phyloP scores from a whole-genome alignment of 2,797 vertebrate species.

The Lophius americanus region DNA sequence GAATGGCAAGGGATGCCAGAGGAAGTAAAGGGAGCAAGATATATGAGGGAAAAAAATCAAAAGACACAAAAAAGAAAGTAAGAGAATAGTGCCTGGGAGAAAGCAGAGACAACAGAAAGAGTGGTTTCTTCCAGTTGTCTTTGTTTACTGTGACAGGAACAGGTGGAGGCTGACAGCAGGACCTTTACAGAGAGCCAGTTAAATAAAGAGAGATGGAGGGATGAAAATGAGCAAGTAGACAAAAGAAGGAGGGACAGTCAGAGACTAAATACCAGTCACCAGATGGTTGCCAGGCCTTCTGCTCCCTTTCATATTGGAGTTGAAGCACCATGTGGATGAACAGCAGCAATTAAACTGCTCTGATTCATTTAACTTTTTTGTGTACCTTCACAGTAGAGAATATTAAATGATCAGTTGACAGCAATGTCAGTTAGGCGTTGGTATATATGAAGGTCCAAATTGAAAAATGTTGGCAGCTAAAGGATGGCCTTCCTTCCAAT shows the following conservation, averaged over 20 bases:
- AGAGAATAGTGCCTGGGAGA: slow-evolving; percentile 40
- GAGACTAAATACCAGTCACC: slow-evolving; percentile 75
- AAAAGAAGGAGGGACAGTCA: slow-evolving; percentile 63
- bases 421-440: no score
- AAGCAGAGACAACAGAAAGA: slow-evolving; percentile 44
- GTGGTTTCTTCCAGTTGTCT: slow-evolving; percentile 70
- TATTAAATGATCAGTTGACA: no score
- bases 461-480: no score
- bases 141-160: slow-evolving; percentile 80
- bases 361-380: slow-evolving; percentile 25
- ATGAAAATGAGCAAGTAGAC: slow-evolving; percentile 70
- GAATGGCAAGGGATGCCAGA: slow-evolving; percentile 11
- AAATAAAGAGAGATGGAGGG: slow-evolving; percentile 72
- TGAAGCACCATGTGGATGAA: slow-evolving; percentile 58
- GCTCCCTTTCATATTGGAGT: slow-evolving; percentile 47
- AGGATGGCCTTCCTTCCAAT: no score
- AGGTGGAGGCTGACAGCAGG: slow-evolving; percentile 79
- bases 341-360: slow-evolving; percentile 42
- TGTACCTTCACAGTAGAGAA: not conserved
- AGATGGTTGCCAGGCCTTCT: slow-evolving; percentile 70
- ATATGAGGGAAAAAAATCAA: slow-evolving; percentile 36
- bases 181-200: slow-evolving; percentile 75
- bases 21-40: not conserved
- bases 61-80: slow-evolving; percentile 40
- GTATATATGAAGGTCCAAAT: no score